These are phyloP conservation scores for Pemphredon lugubris DNA, from an alignment of 2,888 invertebrate species.

Conservation along the genomic window DNA sequence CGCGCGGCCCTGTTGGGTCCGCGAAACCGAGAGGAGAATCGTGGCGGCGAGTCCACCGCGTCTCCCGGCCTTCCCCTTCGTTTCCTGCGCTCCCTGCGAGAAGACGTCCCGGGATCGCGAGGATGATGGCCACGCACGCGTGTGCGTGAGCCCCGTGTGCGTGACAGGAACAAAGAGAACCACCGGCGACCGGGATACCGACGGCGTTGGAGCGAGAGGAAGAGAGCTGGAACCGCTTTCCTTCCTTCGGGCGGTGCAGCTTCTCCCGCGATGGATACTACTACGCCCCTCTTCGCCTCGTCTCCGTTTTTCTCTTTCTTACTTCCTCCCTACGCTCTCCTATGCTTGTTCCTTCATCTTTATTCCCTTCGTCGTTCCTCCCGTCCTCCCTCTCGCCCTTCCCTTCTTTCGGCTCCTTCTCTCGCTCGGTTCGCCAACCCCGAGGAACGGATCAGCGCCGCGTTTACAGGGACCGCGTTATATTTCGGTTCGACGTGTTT, in stretches of 20 bases:
- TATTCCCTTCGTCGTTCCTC: constrained; percentile 27
- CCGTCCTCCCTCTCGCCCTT: constrained; percentile 29
- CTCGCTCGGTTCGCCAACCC: constrained; percentile 2
- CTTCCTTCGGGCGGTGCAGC: constrained; percentile 75
- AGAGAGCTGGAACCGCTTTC: constrained; percentile 62
- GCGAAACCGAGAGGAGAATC: constrained; percentile 11
- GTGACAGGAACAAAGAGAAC: constrained; percentile 41
- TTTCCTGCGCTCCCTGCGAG: constrained; percentile 39
- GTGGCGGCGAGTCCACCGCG: constrained; percentile 21
- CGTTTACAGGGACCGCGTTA: constrained; percentile 14
- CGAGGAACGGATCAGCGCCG: constrained; percentile 11
- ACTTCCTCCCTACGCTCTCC: constrained; percentile 45
- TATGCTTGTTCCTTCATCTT: constrained; percentile 31
- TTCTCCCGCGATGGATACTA: constrained; percentile 68
- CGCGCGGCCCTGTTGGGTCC: constrained; percentile 2
- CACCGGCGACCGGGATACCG: too few species aligned
- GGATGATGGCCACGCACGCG: constrained; percentile 53
- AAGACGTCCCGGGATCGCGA: constrained; percentile 52
- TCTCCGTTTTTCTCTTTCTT: constrained; percentile 38
- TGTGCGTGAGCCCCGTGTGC: constrained; percentile 30
- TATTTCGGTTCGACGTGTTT: constrained; percentile 22
- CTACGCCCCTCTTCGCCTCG: constrained; percentile 31
- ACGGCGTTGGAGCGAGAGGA: too few species aligned
- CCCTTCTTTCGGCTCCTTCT: constrained; percentile 12
- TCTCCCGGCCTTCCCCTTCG: too few species aligned